Evolutionary conservation across 2,888 invertebrate species (phyloP).

Genomic region (Galeopsomyia nigrocyanea): DNA sequence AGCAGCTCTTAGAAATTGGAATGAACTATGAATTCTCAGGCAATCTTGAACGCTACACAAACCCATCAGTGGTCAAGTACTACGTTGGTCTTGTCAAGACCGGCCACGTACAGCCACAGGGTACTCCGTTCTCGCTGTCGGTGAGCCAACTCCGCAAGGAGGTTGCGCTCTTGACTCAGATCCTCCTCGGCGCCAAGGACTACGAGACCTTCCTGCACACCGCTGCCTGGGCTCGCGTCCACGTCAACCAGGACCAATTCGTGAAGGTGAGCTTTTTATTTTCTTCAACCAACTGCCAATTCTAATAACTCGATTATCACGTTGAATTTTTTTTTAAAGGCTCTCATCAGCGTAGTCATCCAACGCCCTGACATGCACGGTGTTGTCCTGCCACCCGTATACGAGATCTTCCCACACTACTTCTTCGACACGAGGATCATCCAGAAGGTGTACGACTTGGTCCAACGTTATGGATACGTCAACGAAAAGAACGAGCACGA

Average conservation of each 20-base stretch:
- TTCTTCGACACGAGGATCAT: constrained; percentile 80
- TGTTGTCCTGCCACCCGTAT: constrained; percentile 77
- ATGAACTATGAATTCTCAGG: constrained; percentile 73
- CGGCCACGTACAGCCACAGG: constrained; percentile 72
- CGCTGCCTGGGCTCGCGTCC: constrained; percentile 77
- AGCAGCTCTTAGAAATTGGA: constrained; percentile 73
- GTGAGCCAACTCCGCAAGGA: constrained; percentile 75
- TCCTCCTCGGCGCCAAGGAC: constrained; percentile 79
- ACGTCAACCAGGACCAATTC: constrained; percentile 80
- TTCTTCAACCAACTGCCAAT: no score
- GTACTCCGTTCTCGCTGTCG: constrained; percentile 75
- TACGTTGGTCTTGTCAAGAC: constrained; percentile 72
- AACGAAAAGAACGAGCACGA: not conserved
- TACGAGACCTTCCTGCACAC: constrained; percentile 79
- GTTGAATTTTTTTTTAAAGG: constrained; percentile 65
- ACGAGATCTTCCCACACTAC: constrained; percentile 81
- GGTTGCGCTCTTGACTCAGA: constrained; percentile 76
- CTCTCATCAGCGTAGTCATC: constrained; percentile 74
- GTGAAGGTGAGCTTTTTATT: constrained; percentile 60
- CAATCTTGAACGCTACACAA: constrained; percentile 73
- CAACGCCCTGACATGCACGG: constrained; percentile 77
- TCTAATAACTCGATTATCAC: not conserved
- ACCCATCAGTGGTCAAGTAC: constrained; percentile 69
- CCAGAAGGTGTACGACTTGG: constrained; percentile 73
- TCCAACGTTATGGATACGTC: constrained; percentile 52